Evolutionary conservation across 2,888 invertebrate genomes (phyloP), one percentile per base, ranked within the genome.

Genomic region (Portevinia maculata): DNA sequence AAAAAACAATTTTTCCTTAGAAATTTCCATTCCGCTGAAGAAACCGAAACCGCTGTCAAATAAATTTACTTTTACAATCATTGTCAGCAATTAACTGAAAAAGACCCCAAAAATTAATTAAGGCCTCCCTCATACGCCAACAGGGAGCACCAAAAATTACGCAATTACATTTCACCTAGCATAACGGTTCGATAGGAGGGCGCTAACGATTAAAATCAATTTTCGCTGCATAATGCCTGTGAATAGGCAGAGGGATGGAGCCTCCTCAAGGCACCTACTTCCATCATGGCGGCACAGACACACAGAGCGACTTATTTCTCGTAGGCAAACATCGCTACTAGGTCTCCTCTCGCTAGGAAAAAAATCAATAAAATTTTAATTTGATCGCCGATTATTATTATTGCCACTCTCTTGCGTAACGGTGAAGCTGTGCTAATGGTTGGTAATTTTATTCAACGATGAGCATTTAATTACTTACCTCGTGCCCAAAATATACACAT

Each of bases 361-460:
- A 69, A 81, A 81, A 81, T 81, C 79, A 70, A 81, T 81, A 70
- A 52, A 64, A 69, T 59, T 67, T 59, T 64, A 70, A 75, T 70
- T 75, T 59, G 52, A 75, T 64, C 52, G 62, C 52, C 41, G 44
- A 44, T 44, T 44, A 11, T 11, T 44, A 11, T 11, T 46, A 74
- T 62, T 55, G 41, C 28, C 41, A 39, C 9, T 69, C 19, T 11
- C 11, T 21, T 50, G 64, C 39, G 79, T 70, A 48, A 70, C 76
- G 70, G 70, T 71, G 39, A 46, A 62, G 65, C 55, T 65, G 59
- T 53, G 53, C 70, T 81, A 70, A 81, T 81, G 65, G 70, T 57
- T 81, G 59, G 46, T 70, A 81, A 81, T 76, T 81, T 81, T 46
- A 76, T 37, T 59, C 81, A 81, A 81, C 70, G 70, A 81, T 76